A percentile compares a stretch with the other conserved stretches of the same genome.
phyloP scores from a whole-genome alignment of 2,797 vertebrate species.

The Acanthopagrus latus region DNA sequence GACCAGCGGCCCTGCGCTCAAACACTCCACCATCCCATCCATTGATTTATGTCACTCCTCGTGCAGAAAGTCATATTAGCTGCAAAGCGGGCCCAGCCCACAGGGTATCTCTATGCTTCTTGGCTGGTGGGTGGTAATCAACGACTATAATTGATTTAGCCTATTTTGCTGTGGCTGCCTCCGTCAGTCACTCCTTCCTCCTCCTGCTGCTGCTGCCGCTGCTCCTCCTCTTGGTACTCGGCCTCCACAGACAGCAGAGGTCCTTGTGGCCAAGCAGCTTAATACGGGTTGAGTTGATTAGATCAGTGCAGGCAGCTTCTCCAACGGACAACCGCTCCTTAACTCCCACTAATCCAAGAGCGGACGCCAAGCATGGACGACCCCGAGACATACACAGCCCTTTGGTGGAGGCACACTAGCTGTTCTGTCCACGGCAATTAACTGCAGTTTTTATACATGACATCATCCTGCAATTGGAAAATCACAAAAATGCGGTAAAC shows the following conservation, averaged over 20 bases:
- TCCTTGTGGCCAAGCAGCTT: constrained; percentile 80
- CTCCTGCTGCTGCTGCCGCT: not conserved
- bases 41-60: constrained; percentile 18
- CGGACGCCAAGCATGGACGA: constrained; percentile 42
- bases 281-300: constrained; percentile 83
- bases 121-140: constrained; percentile 62
- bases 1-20: not conserved
- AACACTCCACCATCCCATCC: not conserved
- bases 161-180: constrained; percentile 47
- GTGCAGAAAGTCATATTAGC: constrained; percentile 27
- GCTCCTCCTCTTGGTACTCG: constrained; percentile 16
- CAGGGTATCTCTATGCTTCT: constrained; percentile 31
- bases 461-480: constrained; percentile 40
- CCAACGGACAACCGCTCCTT: constrained; percentile 74
- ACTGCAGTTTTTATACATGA: constrained; percentile 42
- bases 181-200: constrained; percentile 31
- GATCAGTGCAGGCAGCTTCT: constrained; percentile 80
- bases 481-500: constrained; percentile 46
- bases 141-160: constrained; percentile 74
- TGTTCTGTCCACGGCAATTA: constrained; percentile 48
- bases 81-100: constrained; percentile 4
- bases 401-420: constrained; percentile 40
- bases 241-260: constrained; percentile 62
- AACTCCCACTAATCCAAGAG: constrained; percentile 76
- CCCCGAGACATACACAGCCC: constrained; percentile 34